Evolutionary conservation across 1,140 invertebrate species (phyloP), one percentile per base, ranked within the genome.

Genomic region (Heterodera schachtii): DNA sequence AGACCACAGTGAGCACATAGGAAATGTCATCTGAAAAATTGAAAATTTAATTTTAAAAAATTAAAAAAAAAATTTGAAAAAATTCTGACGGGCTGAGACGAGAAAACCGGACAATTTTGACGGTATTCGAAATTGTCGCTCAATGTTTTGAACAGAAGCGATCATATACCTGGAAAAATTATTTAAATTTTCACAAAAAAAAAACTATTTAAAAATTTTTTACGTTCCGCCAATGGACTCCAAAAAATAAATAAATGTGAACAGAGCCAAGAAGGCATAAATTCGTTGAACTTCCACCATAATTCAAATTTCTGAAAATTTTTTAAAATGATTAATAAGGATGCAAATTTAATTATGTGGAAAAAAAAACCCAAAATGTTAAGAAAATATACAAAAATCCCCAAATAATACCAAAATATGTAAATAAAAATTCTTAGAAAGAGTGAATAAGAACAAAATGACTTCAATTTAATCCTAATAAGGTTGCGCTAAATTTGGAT

Each of bases 1-100:
- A 90, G 1, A 90, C 79, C 19, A 89, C 89, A 44, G 88, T 90
- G 16, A 89, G 89, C 64, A 89, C 86, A 75, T 89, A 89, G 5
- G 85, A 83, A 46, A 89, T 86, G 73, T 89, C 88, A 78, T 90
- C 89, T 83, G n/a, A 66, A 41, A 80, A 46, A 44, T 80, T 79
- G 16, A n/a, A n/a, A 46, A 79, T 80, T 79, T 80, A 16, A 80
- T 46, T 44, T 76, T 13, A 2, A 47, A 47, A 76, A 76, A 47
- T 57, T 57, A 76, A 52, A 47, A 73, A 73, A 31, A 3, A 47
- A 13, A 46, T 47, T 13, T 13, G 16, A 46, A 13, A 13, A 73
- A 3, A 79, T 21, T 5, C 71, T 84, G 41, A 83, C 82, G 82
- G 7, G 89, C 89, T 66, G 75, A 80, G 67, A 90, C 82, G 41